A percentile compares a stretch with the other conserved stretches of the same genome.
phyloP scores from a whole-genome alignment of 1,140 invertebrate species.

The Planococcus citri region DNA sequence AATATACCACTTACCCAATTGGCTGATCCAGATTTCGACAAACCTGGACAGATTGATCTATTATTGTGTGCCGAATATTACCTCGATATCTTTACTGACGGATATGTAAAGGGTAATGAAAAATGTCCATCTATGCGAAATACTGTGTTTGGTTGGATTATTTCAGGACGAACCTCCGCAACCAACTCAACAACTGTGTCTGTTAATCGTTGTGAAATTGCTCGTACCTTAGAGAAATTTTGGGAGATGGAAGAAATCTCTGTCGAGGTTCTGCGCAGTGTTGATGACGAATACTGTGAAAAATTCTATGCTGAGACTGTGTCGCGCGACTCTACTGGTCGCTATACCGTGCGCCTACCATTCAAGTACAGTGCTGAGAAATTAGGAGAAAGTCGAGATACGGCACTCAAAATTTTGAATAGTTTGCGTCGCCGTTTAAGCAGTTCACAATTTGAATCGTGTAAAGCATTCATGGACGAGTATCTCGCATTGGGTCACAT shows the following conservation, averaged over 20 bases:
- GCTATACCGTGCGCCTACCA: background rate
- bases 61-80: background rate
- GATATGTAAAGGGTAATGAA: background rate
- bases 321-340: background rate
- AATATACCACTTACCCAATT: background rate
- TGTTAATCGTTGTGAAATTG: background rate
- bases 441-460: background rate
- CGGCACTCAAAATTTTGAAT: too few relatives aligned
- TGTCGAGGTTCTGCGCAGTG: too few relatives aligned
- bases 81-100: background rate
- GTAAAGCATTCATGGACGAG: background rate
- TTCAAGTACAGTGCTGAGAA: background rate
- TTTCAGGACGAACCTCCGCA: background rate
- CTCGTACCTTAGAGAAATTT: background rate
- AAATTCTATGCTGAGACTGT: background rate
- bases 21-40: background rate
- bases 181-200: background rate
- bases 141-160: slow-evolving; percentile 9
- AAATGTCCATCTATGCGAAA: background rate
- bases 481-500: background rate
- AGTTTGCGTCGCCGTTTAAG: too few relatives aligned
- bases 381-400: background rate
- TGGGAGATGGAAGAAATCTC: slow-evolving; percentile 9
- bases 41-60: background rate
- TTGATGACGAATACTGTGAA: background rate